Conservation (phyloP, 2,113 vertebrate genomes). For the Pogonocichla stellata region DNA sequence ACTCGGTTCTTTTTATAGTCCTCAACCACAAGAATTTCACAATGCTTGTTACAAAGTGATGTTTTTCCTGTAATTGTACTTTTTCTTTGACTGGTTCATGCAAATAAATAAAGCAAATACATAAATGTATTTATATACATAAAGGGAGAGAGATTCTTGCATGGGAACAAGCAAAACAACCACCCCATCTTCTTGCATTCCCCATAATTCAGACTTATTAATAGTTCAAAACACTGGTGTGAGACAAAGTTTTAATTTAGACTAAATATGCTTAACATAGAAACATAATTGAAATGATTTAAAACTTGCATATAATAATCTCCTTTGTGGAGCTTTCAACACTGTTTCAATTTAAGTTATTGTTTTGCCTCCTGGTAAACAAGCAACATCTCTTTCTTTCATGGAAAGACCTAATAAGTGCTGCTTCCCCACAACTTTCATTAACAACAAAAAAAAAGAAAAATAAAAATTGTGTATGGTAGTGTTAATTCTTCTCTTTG, state of each 20-base stretch:
- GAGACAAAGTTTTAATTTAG: background rate
- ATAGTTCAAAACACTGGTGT: background rate
- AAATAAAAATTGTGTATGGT: background rate
- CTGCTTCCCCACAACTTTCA: background rate
- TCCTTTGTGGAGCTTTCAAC: background rate
- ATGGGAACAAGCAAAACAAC: background rate
- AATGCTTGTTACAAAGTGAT: constrained; percentile 1
- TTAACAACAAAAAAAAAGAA: background rate
- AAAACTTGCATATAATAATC: background rate
- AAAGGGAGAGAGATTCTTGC: background rate
- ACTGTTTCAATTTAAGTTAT: background rate
- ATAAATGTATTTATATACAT: background rate
- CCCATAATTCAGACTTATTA: background rate
- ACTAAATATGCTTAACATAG: background rate
- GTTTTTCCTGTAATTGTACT: background rate
- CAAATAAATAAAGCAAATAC: background rate
- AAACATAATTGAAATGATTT: background rate
- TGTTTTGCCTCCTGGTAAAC: background rate
- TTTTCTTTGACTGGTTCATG: background rate
- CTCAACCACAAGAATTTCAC: constrained; percentile 23
- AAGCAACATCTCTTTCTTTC: background rate
- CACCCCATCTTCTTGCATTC: background rate
- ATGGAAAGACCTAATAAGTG: background rate
- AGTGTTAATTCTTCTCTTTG: background rate
- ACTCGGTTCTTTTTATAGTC: constrained; percentile 8